Conservation (phyloP, 2,113 vertebrate species). For the Danio rerio region GRCz12tu NC_133186.1:29798501-29799000, state of each 20-base stretch:
- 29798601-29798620: too few species aligned
- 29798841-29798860: neutral
- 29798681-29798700: neutral
- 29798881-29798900: neutral
- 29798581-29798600: neutral
- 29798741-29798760: neutral
- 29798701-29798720: neutral
- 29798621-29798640: neutral
- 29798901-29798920: slow-evolving; percentile 21
- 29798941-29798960: neutral
- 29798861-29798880: neutral
- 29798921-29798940: neutral
- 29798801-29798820: neutral
- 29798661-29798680: neutral
- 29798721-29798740: neutral
- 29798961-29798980: neutral
- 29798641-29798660: neutral
- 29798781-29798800: neutral
- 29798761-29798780: neutral
- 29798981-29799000: neutral
- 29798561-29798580: neutral
- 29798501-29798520: too few species aligned
- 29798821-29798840: neutral
- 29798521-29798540: too few species aligned
- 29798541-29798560: neutral